Percentiles rank a stretch among this genome's conserved stretches.
Evolutionary conservation across 2,888 invertebrate genomes (phyloP).

Genomic region (Meandrusa payeni): DNA sequence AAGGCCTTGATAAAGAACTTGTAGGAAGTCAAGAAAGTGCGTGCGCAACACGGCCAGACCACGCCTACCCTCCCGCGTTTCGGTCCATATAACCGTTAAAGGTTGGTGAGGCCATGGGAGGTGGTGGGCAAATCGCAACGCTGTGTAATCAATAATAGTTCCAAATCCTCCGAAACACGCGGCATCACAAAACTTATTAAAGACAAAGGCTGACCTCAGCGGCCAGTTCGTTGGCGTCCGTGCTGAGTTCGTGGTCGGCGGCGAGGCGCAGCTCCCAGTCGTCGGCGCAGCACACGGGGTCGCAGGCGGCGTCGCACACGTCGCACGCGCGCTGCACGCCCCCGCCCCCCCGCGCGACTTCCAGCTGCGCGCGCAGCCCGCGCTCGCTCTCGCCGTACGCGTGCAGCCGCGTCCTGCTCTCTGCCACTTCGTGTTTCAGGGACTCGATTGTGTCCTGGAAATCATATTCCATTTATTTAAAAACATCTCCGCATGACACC

Average conservation of each 20-base stretch:
- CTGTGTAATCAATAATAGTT: too few relatives aligned
- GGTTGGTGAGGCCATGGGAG: too few relatives aligned
- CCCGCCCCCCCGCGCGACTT: slow-evolving; percentile 55
- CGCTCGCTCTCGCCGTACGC: slow-evolving; percentile 73
- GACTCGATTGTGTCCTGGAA: slow-evolving; percentile 68
- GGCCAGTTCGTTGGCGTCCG: slow-evolving; percentile 69
- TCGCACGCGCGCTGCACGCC: slow-evolving; percentile 34
- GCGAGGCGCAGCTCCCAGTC: slow-evolving; percentile 59
- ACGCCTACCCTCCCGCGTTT: too few relatives aligned
- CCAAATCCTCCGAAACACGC: too few relatives aligned
- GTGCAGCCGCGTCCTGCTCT: slow-evolving; percentile 67
- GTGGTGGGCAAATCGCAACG: too few relatives aligned
- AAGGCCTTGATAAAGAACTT: too few relatives aligned
- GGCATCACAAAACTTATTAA: too few relatives aligned
- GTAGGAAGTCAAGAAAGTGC: too few relatives aligned
- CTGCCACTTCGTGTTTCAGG: slow-evolving; percentile 70
- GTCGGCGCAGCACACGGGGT: slow-evolving; percentile 64
- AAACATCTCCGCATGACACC: too few relatives aligned
- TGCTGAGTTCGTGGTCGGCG: slow-evolving; percentile 67
- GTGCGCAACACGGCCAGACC: too few relatives aligned
- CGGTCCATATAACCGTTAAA: too few relatives aligned
- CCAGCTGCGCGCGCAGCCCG: slow-evolving; percentile 68
- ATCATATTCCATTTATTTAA: too few relatives aligned
- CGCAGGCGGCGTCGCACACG: slow-evolving; percentile 69
- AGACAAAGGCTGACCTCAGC: slow-evolving; percentile 73